Evolutionary conservation across 2,888 invertebrate genomes (phyloP), one percentile per base, ranked within the genome.

Genomic region (Acronicta aceris): DNA sequence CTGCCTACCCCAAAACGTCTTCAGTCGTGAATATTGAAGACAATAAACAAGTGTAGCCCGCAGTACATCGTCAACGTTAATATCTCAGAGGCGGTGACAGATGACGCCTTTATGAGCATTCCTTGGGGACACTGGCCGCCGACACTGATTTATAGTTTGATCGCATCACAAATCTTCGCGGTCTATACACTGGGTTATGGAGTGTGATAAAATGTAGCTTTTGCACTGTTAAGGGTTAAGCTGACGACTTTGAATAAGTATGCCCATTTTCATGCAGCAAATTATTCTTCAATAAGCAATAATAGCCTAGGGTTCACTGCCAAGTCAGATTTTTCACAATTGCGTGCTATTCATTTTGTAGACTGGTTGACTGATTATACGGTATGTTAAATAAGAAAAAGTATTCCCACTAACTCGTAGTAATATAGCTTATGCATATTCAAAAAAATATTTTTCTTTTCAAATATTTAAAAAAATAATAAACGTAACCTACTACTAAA

Each of bases 61-160:
- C 61, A 64, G 58, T 59, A 56, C 42, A 55, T 59, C 59, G 65
- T 72, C 70, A 67, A 63, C 61, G 73, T 63, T 75, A 77, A 71
- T 78, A 73, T 73, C 73, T 75, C 65, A 65, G 63, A 42, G 56
- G 54, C 57, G 58, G 67, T 74, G 78, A 78, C 75, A 64, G 79
- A 77, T 77, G 79, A 68, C 48, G 62, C 75, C 78, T 78, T 78
- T 78, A 78, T 78, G 79, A 79, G 72, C 78, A 78, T 78, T 78
- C 78, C 80, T 76, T 54, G 51, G 68, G 78, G 77, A 70, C 69
- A 68, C 21, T 49, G 49, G 42, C 58, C 49, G 50, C 16, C 40
- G 79, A 71, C 78, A 72, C 78, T 78, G 79, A 78, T 78, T 76
- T 79, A 78, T 78, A 59, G 65, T 64, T 66, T 77, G 79, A 74